These are phyloP conservation scores for Peromyscus nudipes DNA, from an alignment of 2,797 vertebrate genomes.

Conservation along the genomic window DNA sequence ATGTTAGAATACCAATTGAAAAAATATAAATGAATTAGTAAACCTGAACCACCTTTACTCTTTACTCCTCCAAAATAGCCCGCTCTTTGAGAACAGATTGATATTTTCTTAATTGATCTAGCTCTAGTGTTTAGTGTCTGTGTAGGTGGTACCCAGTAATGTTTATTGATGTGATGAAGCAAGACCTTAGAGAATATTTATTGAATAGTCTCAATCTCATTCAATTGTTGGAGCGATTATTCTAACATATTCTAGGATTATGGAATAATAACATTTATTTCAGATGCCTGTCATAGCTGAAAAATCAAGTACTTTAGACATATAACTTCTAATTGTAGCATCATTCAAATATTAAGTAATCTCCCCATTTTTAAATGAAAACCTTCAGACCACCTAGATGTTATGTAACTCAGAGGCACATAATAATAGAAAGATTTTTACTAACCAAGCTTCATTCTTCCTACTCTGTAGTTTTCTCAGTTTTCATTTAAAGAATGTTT, in stretches of 20 bases:
- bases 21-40: not conserved
- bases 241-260: not conserved
- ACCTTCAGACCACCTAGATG: not conserved
- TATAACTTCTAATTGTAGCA: slow-evolving; percentile 1
- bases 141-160: not conserved
- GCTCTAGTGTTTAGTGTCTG: not conserved
- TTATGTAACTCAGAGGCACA: not conserved
- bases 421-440: not conserved
- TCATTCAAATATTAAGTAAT: not conserved
- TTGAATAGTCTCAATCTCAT: not conserved
- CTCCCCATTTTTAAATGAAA: not conserved
- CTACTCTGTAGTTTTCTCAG: not conserved
- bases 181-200: not conserved
- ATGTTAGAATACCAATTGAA: not conserved
- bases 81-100: not conserved
- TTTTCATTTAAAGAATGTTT: not conserved
- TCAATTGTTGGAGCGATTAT: not conserved
- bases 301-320: not conserved
- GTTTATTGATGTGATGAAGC: not conserved
- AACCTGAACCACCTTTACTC: not conserved
- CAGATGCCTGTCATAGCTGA: not conserved
- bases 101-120: not conserved
- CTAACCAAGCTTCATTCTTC: not conserved
- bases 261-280: not conserved
- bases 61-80: not conserved